Conservation (phyloP, 2,797 vertebrate species). For the Vireo griseus region DNA sequence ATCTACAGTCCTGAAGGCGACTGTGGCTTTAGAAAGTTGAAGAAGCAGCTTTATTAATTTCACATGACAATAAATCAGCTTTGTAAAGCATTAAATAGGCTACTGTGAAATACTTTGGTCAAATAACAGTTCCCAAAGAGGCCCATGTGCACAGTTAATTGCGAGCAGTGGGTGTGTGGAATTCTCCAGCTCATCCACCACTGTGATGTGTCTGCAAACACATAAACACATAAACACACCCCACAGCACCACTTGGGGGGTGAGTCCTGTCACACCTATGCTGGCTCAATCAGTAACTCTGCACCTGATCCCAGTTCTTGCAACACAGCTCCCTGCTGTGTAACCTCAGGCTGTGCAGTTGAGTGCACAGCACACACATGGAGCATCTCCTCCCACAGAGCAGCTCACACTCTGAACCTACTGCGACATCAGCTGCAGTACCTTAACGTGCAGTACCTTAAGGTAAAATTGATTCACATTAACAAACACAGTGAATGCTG, state of each 20-base stretch:
- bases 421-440: not conserved
- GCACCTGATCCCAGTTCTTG: not conserved
- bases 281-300: not conserved
- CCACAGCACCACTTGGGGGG: not conserved
- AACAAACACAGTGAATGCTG: not conserved
- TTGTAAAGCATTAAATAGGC: not conserved
- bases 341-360: not conserved
- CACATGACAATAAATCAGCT: not conserved
- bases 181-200: not conserved
- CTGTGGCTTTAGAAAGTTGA: not conserved
- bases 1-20: not conserved
- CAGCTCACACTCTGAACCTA: not conserved
- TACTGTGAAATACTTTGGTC: not conserved
- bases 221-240: not conserved
- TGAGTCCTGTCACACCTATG: not conserved
- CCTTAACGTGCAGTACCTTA: not conserved
- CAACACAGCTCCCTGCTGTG: not conserved
- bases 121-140: accelerated
- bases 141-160: accelerated
- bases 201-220: not conserved
- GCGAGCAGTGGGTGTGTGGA: no score
- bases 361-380: not conserved
- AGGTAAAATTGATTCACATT: not conserved
- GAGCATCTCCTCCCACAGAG: not conserved
- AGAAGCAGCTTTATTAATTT: not conserved